A percentile compares a stretch with the other conserved stretches of the same genome.
Conservation (phyloP, 2,797 vertebrate species). For the Catharus ustulatus region DNA sequence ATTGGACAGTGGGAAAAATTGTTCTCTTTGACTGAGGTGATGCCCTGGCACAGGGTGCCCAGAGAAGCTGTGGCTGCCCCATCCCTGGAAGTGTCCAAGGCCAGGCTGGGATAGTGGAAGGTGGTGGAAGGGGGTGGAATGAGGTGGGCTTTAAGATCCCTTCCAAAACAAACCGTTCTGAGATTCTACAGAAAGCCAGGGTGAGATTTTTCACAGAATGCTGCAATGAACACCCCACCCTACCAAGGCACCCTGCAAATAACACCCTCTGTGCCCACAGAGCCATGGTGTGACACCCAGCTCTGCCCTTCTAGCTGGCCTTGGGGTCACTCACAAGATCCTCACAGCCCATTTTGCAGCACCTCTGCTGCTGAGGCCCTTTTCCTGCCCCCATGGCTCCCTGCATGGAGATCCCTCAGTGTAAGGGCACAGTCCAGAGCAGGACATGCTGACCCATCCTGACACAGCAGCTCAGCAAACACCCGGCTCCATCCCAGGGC, state of each 20-base stretch:
- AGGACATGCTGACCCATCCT: neutral
- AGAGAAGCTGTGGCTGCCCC: neutral
- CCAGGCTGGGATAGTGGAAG: neutral
- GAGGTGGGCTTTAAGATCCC: neutral
- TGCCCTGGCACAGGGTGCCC: neutral
- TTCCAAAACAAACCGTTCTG: neutral
- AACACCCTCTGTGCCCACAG: neutral
- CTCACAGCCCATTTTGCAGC: neutral
- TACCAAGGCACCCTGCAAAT: neutral
- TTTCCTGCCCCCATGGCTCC: accelerated
- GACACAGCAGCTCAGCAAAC: neutral
- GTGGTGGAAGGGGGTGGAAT: neutral
- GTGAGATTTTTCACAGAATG: neutral
- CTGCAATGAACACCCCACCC: neutral
- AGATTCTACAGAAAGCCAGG: neutral
- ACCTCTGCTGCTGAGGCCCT: neutral
- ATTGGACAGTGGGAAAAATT: neutral
- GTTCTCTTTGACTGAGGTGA: neutral
- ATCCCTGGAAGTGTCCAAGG: neutral
- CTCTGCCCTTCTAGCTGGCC: neutral
- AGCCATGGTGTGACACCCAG: neutral
- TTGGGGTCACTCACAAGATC: neutral
- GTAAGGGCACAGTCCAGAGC: accelerated
- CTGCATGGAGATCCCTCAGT: neutral
- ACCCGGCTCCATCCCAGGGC: accelerated